Evolutionary conservation across 2,113 vertebrate genomes (phyloP), one percentile per base, ranked within the genome.

Genomic region (Dolichallabes microphthalmus): DNA sequence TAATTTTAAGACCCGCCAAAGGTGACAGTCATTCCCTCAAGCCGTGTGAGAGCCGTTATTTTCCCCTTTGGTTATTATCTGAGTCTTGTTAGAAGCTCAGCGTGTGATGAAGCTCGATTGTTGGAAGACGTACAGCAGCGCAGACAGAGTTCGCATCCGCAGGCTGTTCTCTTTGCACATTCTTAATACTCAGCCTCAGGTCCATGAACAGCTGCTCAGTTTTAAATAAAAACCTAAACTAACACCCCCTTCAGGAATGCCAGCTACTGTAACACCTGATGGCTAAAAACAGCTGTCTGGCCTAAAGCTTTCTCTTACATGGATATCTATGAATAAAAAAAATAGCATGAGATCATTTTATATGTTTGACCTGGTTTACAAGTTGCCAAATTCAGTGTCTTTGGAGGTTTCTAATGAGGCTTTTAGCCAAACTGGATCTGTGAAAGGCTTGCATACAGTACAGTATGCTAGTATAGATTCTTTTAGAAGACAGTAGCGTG

Each of bases 301-400:
- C 87, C 85, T 32, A 30, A 79, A 79, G 55, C 76, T 13, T 57
- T 78, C 9, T 58, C 8, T 30, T 68, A 9, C 12, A 3, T 63
- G 61, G 7, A 13, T n/a, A n/a, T 5, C 11, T 7, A 53, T 30
- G 13, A 27, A 22, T 20, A n/a, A 52, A 45, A 45, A 20, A 57
- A 20, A 57, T 30, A 25, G 52, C 58, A 61, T 57, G 52, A 39
- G 81, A 22, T 73, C 14, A 25, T 9, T 22, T 35, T 45, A 39
- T 60, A 58, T 15, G 52, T 90, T 92, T 91, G 92, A 94, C 94
- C 93, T 91, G 93, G 92, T 93, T 93, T 94, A 89, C 88, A 92
- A 86, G 88, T 89, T 90, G 91, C 90, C 90, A 91, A 94, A 90
- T 92, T 91, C 89, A 87, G 89, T 93, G 92, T 93, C 92, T 92